Percentiles rank a stretch among this genome's conserved stretches.
Conservation (phyloP, 2,888 invertebrate species). For the Rosalia funebris region DNA sequence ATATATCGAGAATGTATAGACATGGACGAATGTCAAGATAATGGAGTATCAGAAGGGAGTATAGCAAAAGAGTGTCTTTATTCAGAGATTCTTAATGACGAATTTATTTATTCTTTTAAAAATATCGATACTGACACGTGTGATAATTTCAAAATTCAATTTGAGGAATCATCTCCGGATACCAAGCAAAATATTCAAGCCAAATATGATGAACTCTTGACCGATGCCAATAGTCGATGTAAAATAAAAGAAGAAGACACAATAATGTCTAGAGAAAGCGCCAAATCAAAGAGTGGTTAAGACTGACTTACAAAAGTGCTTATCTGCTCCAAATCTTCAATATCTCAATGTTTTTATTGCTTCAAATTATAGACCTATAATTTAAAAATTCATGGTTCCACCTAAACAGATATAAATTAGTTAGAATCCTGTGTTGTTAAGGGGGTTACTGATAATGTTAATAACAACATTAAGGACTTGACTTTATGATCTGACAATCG, state of each 20-base stretch:
- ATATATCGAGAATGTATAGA: conserved; percentile 18
- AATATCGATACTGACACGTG: neutral
- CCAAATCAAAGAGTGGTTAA: no score
- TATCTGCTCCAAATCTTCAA: neutral
- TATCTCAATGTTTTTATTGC: neutral
- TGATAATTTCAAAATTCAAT: neutral
- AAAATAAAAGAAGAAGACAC: no score
- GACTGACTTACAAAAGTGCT: neutral
- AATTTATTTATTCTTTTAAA: conserved; percentile 21
- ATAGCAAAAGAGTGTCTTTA: conserved; percentile 29
- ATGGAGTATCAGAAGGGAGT: conserved; percentile 19
- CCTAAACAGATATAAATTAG: neutral
- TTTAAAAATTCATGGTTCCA: neutral
- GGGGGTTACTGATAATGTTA: neutral
- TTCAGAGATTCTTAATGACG: conserved; percentile 24
- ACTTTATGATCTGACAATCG: neutral
- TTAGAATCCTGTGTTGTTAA: neutral
- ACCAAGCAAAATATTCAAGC: no score
- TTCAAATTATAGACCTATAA: neutral
- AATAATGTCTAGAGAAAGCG: no score
- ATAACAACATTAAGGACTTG: neutral
- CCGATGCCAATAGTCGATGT: no score
- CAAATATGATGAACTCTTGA: no score
- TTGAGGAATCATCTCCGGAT: neutral
- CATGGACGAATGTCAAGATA: conserved; percentile 25